Evolutionary conservation across 2,888 invertebrate species (phyloP).

Genomic region (Himalopsyche tibetana): DNA sequence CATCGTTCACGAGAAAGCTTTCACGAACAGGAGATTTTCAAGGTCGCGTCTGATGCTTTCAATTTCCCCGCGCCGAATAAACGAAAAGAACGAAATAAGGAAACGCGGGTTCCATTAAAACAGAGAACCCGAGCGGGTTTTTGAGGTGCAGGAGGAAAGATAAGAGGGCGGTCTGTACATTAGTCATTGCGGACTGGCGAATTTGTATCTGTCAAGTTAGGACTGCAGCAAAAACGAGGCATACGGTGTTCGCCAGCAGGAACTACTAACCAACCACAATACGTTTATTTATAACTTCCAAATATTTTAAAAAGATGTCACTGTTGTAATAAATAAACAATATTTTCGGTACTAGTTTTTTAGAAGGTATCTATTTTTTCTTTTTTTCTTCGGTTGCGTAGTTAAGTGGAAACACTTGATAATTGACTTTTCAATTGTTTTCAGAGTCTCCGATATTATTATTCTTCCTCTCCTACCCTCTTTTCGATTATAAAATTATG

Average conservation of each 20-base stretch:
- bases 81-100: slow-evolving; percentile 14
- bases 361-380: too few relatives aligned
- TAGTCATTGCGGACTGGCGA: slow-evolving; percentile 40
- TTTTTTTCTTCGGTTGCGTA: too few relatives aligned
- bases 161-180: slow-evolving; percentile 22
- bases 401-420: too few relatives aligned
- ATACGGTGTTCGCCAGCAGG: background rate
- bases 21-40: slow-evolving; percentile 19
- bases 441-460: too few relatives aligned
- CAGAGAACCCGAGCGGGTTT: slow-evolving; percentile 15
- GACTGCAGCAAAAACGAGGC: slow-evolving; percentile 34
- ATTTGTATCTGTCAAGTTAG: slow-evolving; percentile 35
- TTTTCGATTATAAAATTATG: too few relatives aligned
- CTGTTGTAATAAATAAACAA: background rate
- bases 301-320: background rate
- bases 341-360: background rate
- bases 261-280: background rate
- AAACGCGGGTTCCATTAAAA: slow-evolving; percentile 27
- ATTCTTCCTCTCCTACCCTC: too few relatives aligned
- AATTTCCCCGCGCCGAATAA: slow-evolving; percentile 31
- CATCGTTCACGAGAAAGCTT: slow-evolving; percentile 20
- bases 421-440: too few relatives aligned
- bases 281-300: background rate
- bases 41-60: slow-evolving; percentile 38
- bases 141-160: background rate